Evolutionary conservation across 2,113 vertebrate species (phyloP), one percentile per base, ranked within the genome.

Genomic region (Dendropsophus ebraccatus): DNA sequence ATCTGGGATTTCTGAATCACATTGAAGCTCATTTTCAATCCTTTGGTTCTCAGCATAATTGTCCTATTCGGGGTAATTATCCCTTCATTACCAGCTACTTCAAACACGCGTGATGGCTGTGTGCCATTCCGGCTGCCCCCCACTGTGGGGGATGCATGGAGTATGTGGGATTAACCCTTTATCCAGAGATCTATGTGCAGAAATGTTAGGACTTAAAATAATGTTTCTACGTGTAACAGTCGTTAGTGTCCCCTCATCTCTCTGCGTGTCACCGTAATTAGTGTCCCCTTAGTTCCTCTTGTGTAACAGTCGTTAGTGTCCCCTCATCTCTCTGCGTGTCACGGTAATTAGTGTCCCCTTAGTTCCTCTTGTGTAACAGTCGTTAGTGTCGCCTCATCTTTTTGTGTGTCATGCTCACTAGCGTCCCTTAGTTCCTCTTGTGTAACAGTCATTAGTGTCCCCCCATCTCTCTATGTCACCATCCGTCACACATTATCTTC

Each of bases 11-110:
- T 41, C 41, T 47, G 10, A 74, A 35, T 21, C 16, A 45, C 32
- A 41, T 17, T 67, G 25, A 19, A 7, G 45, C 49, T 21, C 47
- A 23, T 54, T 54, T 17, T 77, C 47, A 17, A 17, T 17, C 1
- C 69, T 41, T 45, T 41, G 35, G 70, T 49, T 50, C 1, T 8
- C 17, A n/a, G 54, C 1, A 30, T 81, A 65, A 81, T 47, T 45
- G 17, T 17, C 78, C 78, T 23, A 30, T 62, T 79, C 35, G 23
- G 32, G 76, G 37, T 62, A 81, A 81, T 81, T 81, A 62, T 81
- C 78, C 77, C 21, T 0, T 65, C 78, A 62, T 65, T 65, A 81
- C 32, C 37, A 37, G 35, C 78, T 45, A 45, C 54, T 81, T 47
- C 37, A 41, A 19, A 58, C 56, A 25, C 16, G 13, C 35, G 0